A percentile compares a stretch with the other conserved stretches of the same genome.
Evolutionary conservation across 2,888 invertebrate genomes (phyloP).

Genomic region (Microplitis deprimator): DNA sequence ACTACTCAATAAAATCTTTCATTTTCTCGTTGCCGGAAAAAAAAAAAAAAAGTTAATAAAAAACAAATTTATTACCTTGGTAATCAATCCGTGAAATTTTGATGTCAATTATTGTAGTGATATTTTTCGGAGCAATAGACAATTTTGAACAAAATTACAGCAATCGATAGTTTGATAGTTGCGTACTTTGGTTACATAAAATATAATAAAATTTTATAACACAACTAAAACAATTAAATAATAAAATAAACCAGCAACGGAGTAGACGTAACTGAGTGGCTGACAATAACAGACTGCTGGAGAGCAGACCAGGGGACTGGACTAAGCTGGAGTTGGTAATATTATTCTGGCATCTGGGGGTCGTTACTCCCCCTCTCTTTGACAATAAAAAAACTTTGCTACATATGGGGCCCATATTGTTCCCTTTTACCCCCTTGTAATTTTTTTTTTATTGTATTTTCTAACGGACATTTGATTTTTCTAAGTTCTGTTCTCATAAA

Average conservation of each 20-base stretch:
- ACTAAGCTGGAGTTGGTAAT: neutral
- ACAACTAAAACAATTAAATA: too few species aligned
- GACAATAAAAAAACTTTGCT: neutral
- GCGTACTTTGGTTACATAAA: too few species aligned
- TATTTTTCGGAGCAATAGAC: too few species aligned
- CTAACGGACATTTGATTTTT: slow-evolving; percentile 14
- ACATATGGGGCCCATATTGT: slow-evolving; percentile 1
- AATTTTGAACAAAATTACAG: too few species aligned
- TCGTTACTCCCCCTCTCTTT: slow-evolving; percentile 1
- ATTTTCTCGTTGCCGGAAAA: too few species aligned
- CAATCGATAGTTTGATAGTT: too few species aligned
- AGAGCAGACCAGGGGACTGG: slow-evolving; percentile 8
- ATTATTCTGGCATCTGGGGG: neutral
- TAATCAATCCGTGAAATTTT: too few species aligned
- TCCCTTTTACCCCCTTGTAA: neutral
- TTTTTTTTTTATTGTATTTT: neutral
- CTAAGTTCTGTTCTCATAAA: neutral
- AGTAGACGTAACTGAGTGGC: slow-evolving; percentile 9
- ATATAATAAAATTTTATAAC: too few species aligned
- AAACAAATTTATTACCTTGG: too few species aligned
- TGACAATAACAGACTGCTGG: slow-evolving; percentile 14
- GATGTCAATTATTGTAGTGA: too few species aligned
- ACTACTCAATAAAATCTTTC: neutral
- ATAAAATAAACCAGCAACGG: neutral
- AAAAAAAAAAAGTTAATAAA: too few species aligned